These are phyloP conservation scores for Monopis laevigella DNA, from an alignment of 2,888 invertebrate genomes.

Conservation along the genomic window DNA sequence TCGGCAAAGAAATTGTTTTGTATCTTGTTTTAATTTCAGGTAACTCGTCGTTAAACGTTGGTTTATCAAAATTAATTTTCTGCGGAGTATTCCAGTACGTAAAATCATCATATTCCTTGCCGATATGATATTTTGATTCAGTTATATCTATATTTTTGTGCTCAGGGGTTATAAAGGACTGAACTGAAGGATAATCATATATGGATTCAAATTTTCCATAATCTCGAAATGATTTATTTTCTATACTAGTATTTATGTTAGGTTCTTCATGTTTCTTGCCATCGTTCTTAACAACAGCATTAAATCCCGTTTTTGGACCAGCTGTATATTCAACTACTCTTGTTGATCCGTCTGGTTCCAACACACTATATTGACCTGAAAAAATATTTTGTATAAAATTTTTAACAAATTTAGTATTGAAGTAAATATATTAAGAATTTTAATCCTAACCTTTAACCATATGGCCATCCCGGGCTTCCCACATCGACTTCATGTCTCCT, in stretches of 20 bases:
- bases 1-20: slow-evolving; percentile 7
- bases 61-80: slow-evolving; percentile 1
- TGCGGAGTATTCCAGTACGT: background rate
- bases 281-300: slow-evolving; percentile 61
- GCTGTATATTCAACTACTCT: slow-evolving; percentile 70
- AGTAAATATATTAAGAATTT: background rate
- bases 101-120: slow-evolving; percentile 1
- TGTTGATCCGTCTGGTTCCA: slow-evolving; percentile 73
- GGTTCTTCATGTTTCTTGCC: background rate
- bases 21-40: slow-evolving; percentile 4
- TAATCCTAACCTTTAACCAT: slow-evolving; percentile 59
- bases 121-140: background rate
- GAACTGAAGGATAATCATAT: slow-evolving; percentile 1
- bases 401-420: background rate
- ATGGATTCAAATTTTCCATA: slow-evolving; percentile 30
- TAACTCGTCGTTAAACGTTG: background rate
- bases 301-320: slow-evolving; percentile 65
- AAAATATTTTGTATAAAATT: slow-evolving; percentile 7
- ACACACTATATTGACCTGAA: slow-evolving; percentile 71
- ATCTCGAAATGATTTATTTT: slow-evolving; percentile 44
- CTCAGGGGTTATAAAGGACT: background rate
- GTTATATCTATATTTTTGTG: background rate
- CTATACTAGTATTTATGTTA: slow-evolving; percentile 18
- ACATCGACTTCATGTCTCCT: slow-evolving; percentile 70
- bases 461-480: slow-evolving; percentile 71